Conservation (phyloP, 2,888 invertebrate species). For the Chrysina gloriosa region DNA sequence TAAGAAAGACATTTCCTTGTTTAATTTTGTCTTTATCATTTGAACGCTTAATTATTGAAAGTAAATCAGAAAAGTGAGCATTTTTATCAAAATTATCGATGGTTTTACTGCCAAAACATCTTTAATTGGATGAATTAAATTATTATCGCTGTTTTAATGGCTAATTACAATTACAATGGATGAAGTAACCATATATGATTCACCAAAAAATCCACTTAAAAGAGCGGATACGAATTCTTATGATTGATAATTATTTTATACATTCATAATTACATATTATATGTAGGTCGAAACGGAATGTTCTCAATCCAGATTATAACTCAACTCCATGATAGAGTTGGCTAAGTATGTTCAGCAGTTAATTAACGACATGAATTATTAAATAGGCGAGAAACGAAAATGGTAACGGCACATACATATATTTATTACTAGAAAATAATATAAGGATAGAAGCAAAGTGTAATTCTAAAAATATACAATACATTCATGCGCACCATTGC, state of each 20-base stretch:
- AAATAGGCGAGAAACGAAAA: not conserved
- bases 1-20: no score
- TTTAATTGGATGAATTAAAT: no score
- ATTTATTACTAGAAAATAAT: not conserved
- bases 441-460: not conserved
- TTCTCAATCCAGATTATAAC: not conserved
- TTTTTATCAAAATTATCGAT: no score
- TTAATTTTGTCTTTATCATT: no score
- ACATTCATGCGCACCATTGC: not conserved
- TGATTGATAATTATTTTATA: constrained; percentile 6
- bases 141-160: no score
- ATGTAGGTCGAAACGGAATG: not conserved
- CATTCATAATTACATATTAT: constrained; percentile 13
- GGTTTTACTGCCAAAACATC: no score
- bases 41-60: no score
- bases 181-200: no score
- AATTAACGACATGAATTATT: constrained; percentile 16
- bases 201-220: no score
- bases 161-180: no score
- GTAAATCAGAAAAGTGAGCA: no score
- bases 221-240: not conserved
- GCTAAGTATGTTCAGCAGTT: not conserved
- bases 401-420: not conserved
- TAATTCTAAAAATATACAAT: not conserved
- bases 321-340: not conserved